Evolutionary conservation across 2,113 vertebrate genomes (phyloP), one percentile per base, ranked within the genome.

Genomic region (Astur gentilis): DNA sequence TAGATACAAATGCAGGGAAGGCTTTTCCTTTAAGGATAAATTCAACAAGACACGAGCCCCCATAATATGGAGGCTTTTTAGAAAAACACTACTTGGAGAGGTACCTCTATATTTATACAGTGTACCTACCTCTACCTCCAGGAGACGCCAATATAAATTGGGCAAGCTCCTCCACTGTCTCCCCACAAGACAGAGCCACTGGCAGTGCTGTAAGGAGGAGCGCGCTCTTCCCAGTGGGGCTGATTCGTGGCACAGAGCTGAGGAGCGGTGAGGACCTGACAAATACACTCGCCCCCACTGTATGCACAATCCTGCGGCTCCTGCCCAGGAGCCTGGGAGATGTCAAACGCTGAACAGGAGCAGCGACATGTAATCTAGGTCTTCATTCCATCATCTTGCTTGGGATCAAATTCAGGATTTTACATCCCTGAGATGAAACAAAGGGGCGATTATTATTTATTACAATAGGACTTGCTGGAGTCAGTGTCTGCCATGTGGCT

Each of bases 161-260:
- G 60, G 36, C 2, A 12, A 50, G 52, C 52, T 17, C 16, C 26
- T 21, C 8, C 5, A 4, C 5, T 15, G n/a, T 6, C 21, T 40
- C 32, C 34, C 29, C 36, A 29, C 3, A 1, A 11, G 1, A 32
- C 47, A 42, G 60, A 5, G 2, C 31, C 38, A 11, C 65, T 1
- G 1, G 49, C 5, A 5, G 4, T 29, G 81, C 45, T 0, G 0
- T 1, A 18, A 18, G 44, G 31, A 82, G 34, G 7, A 83, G 9
- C 0, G 0, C 17, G 54, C 25, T 70, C 8, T 66, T 27, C 78
- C 50, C 38, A 9, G 7, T 0, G 2, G 9, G 44, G 49, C 44
- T 60, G 32, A 16, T 5, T 11, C 0, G 0, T 6, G 25, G 18
- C 80, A 58, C 23, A 3, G 44, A 64, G 34, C 49, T 6, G 1